These are phyloP conservation scores for Scolopax mira DNA, from an alignment of 2,113 vertebrate genomes.

Conservation along the genomic window DNA sequence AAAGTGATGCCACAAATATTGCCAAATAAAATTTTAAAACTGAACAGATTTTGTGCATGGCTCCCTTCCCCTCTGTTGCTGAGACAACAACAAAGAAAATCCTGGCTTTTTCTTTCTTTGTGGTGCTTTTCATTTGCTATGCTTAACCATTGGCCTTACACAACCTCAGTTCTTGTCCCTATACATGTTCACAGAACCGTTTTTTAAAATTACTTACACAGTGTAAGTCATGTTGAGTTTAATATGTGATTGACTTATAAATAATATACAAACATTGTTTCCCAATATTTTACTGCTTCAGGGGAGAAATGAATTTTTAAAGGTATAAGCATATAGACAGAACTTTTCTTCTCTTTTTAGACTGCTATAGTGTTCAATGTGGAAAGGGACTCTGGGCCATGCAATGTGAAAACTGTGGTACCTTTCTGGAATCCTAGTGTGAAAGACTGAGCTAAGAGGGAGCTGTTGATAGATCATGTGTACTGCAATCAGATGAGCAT, in stretches of 20 bases:
- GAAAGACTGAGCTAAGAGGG: not conserved
- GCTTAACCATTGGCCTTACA: not conserved
- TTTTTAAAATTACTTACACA: not conserved
- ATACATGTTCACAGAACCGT: not conserved
- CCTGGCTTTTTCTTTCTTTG: not conserved
- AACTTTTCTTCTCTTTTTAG: not conserved
- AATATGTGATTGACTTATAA: not conserved
- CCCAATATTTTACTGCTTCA: not conserved
- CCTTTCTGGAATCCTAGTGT: not conserved
- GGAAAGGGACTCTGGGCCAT: not conserved
- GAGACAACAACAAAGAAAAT: not conserved
- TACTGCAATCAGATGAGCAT: not conserved
- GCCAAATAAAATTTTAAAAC: constrained; percentile 3
- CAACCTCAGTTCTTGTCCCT: not conserved
- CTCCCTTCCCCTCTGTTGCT: not conserved
- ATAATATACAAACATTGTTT: not conserved
- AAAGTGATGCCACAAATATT: constrained; percentile 1
- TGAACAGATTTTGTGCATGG: not conserved
- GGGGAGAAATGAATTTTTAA: not conserved
- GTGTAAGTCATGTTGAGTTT: not conserved
- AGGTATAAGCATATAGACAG: not conserved
- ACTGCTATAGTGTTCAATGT: not conserved
- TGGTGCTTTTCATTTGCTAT: not conserved
- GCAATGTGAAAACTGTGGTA: not conserved
- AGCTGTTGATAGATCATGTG: not conserved